These are phyloP conservation scores for Cephus nigrinus DNA, from an alignment of 2,888 invertebrate genomes.

Conservation along the genomic window DNA sequence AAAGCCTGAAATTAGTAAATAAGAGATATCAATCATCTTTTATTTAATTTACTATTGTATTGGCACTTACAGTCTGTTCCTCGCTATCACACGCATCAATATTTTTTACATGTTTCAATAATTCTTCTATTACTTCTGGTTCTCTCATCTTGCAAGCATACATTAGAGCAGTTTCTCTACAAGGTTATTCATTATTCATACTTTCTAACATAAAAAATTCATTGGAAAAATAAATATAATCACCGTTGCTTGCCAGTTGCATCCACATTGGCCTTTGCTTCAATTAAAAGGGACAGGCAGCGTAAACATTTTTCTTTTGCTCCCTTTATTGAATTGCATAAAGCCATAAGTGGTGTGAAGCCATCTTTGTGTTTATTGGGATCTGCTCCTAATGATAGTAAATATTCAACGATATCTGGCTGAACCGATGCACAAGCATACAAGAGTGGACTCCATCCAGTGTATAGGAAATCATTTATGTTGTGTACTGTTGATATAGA, in stretches of 20 bases:
- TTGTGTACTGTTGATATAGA: conserved; percentile 45
- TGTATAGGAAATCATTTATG: conserved; percentile 66
- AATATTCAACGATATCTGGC: conserved; percentile 67
- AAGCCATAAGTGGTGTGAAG: conserved; percentile 74
- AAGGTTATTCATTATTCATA: conserved; percentile 32
- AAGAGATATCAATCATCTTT: neutral
- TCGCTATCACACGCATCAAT: conserved; percentile 72
- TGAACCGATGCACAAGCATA: conserved; percentile 73
- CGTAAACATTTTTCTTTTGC: conserved; percentile 64
- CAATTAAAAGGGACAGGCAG: conserved; percentile 69
- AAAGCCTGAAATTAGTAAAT: conserved; percentile 68
- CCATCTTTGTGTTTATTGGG: conserved; percentile 70
- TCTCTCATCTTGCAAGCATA: conserved; percentile 71
- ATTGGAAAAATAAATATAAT: neutral
- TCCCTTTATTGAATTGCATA: conserved; percentile 69
- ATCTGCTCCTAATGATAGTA: conserved; percentile 72
- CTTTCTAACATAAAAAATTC: neutral
- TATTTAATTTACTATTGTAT: neutral
- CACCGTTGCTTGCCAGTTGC: conserved; percentile 67
- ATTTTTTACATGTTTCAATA: conserved; percentile 69
- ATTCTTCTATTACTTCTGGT: conserved; percentile 67
- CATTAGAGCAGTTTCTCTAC: conserved; percentile 75
- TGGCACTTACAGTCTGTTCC: conserved; percentile 72
- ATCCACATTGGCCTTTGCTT: conserved; percentile 70
- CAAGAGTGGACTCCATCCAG: conserved; percentile 73